Evolutionary conservation across 2,797 vertebrate genomes (phyloP).

Genomic region (Nothura maculosa): DNA sequence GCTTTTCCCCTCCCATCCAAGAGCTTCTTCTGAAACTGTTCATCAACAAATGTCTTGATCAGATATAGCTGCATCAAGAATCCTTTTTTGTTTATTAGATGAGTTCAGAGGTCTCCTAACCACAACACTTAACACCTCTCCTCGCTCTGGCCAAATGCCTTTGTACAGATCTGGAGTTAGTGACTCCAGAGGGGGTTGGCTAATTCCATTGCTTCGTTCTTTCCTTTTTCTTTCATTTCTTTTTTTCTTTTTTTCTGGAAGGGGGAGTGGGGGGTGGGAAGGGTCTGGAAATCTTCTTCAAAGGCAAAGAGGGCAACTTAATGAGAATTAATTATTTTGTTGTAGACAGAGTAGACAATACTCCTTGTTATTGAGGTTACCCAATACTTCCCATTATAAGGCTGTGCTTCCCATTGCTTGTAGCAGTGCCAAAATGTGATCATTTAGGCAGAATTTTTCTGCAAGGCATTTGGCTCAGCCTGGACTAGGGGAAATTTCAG

Average conservation of each 20-base stretch:
- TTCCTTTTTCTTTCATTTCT: not conserved
- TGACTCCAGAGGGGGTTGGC: accelerated
- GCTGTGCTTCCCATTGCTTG: not conserved
- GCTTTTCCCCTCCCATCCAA: not conserved
- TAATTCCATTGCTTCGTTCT: not conserved
- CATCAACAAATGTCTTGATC: accelerated
- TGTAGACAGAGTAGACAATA: not conserved
- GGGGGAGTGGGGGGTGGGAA: too few species aligned
- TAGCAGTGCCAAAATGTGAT: not conserved
- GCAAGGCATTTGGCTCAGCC: not conserved
- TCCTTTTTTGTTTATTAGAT: not conserved
- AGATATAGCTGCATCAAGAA: accelerated
- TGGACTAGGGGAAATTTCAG: conserved; percentile 7
- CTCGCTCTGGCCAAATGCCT: not conserved
- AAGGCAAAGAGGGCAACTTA: not conserved
- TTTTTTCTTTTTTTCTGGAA: not conserved
- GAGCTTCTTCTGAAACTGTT: not conserved
- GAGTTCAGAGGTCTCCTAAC: not conserved
- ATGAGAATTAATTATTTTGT: not conserved
- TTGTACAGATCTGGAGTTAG: not conserved
- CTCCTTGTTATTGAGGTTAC: not conserved
- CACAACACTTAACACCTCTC: not conserved
- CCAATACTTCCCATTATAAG: not conserved
- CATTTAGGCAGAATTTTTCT: not conserved
- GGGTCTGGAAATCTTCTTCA: not conserved